A percentile compares a stretch with the other conserved stretches of the same genome.
phyloP scores from a whole-genome alignment of 1,140 invertebrate species.

The Drosophila rufa region DNA sequence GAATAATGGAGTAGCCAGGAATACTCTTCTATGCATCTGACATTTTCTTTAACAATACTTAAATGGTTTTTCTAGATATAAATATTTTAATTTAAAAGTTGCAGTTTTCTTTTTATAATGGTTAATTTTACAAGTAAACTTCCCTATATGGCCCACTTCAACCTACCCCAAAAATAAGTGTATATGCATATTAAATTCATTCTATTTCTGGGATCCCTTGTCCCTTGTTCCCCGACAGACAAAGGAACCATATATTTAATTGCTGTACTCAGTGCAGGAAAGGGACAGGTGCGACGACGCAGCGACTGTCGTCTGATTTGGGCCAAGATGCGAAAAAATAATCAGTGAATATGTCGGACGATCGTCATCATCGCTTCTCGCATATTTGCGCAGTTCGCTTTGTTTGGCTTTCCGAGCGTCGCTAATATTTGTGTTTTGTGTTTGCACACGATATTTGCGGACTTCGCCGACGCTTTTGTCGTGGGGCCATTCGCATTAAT shows the following conservation, averaged over 20 bases:
- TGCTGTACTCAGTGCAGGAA: conserved; percentile 11
- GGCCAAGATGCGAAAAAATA: conserved; percentile 54
- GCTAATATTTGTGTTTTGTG: conserved; percentile 34
- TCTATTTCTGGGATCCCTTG: conserved; percentile 13
- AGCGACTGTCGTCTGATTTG: conserved; percentile 25
- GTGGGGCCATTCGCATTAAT: conserved; percentile 76
- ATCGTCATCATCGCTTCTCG: conserved; percentile 24
- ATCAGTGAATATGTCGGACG: conserved; percentile 56
- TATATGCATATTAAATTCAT: too few relatives aligned
- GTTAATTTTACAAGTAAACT: background rate
- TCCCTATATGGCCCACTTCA: background rate
- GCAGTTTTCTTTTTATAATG: too few relatives aligned
- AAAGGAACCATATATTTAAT: conserved; percentile 16
- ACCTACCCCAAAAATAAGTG: conserved; percentile 12
- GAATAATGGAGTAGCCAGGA: accelerated
- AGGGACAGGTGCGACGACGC: conserved; percentile 27
- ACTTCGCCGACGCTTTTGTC: conserved; percentile 69
- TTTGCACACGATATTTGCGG: conserved; percentile 60
- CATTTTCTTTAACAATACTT: too few relatives aligned
- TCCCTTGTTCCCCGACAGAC: background rate
- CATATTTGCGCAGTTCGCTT: conserved; percentile 74
- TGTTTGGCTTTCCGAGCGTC: conserved; percentile 55
- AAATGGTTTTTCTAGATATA: too few relatives aligned
- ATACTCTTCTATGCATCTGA: background rate
- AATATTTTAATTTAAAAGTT: too few relatives aligned